Evolutionary conservation across 2,888 invertebrate genomes (phyloP), one percentile per base, ranked within the genome.

Genomic region (Spodoptera exigua): DNA sequence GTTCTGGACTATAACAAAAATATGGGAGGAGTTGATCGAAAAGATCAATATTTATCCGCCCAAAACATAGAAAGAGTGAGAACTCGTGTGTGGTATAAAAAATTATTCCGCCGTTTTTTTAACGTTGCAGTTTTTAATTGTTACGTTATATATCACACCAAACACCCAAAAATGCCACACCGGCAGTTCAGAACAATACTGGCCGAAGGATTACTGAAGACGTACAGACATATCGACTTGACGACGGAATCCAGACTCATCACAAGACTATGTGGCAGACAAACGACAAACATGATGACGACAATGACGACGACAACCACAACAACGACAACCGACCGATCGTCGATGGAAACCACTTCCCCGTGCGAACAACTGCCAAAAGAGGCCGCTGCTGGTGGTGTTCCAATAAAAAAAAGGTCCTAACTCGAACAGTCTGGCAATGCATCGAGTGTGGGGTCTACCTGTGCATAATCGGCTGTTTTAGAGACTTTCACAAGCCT

Each of bases 1-100:
- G 58, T 61, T 11, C 44, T 61, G 16, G 51, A 61, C 13, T 55
- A 65, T 16, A 65, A 61, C 14, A 64, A 59, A 18, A 21, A 21
- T 21, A 21, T 21, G 21, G 21, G 21, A 21, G 21, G 21, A 3
- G 44, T 45, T 21, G 44, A 45, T 27, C 17, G 48, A 13, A 48
- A 48, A 37, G 48, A 48, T 37, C 37, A 37, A 13, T 48, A 18
- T 18, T 37, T 48, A 21, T 48, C 48, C 21, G 27, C 48, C 13
- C 48, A 48, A 4, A 14, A n/a, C 44, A 13, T 47, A 16, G 44
- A 44, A 32, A n/a, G 44, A 32, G 13, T 32, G 14, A 49, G 14
- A 49, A 39, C 13, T 27, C 21, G 27, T n/a, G 39, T 39, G 13
- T 49, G 39, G 39, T 39, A 49, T 27, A 18, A 39, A 39, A 39